Percentiles rank a stretch among this genome's conserved stretches.
phyloP scores from a whole-genome alignment of 2,888 invertebrate genomes.

The Folsomia candida region DNA sequence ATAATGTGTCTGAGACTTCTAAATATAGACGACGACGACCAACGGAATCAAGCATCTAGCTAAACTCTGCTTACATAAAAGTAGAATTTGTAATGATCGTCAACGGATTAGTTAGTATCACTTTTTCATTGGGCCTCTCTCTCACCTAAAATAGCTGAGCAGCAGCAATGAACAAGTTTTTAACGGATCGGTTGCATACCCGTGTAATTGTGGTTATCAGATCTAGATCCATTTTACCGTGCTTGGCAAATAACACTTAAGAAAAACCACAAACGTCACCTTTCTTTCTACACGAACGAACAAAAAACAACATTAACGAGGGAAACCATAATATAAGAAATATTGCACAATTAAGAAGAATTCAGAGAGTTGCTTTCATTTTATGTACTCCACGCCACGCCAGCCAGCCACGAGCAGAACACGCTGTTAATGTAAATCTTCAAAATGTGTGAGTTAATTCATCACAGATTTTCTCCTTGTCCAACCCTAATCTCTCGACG shows the following conservation, averaged over 20 bases:
- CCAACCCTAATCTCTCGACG: background rate
- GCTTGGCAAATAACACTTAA: background rate
- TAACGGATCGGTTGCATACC: background rate
- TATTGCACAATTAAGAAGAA: no score
- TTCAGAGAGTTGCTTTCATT: no score
- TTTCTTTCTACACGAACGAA: background rate
- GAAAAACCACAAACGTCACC: background rate
- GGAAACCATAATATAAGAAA: no score
- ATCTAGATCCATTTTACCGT: background rate
- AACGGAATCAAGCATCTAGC: background rate
- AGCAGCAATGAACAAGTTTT: background rate
- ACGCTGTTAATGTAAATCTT: background rate
- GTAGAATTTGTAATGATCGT: background rate
- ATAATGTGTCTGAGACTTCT: slow-evolving; percentile 32
- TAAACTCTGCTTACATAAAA: background rate
- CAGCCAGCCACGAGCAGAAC: no score
- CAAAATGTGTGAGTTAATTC: background rate
- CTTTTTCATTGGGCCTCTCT: background rate
- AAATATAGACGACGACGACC: slow-evolving; percentile 19
- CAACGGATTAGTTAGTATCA: background rate
- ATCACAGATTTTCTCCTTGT: background rate
- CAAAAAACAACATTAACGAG: background rate
- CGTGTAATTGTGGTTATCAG: background rate
- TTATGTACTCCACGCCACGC: no score
- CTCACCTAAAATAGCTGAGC: background rate